Conservation (phyloP, 2,113 vertebrate genomes). For the Bombycilla garrulus region DNA sequence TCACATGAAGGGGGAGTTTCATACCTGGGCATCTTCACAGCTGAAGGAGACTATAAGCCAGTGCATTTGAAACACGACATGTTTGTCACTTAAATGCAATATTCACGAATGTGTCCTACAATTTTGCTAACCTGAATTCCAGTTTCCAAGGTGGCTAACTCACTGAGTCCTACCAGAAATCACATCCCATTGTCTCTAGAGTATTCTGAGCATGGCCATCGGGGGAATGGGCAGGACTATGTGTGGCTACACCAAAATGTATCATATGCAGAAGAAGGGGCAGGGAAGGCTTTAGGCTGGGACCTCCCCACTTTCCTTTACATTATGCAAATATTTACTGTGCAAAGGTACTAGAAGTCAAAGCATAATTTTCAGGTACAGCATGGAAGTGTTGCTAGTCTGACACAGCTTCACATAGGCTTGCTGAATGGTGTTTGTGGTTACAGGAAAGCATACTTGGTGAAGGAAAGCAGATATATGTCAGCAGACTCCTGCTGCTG, state of each 20-base stretch:
- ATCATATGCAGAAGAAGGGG: not conserved
- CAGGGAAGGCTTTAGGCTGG: not conserved
- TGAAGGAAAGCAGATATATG: not conserved
- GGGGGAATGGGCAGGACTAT: not conserved
- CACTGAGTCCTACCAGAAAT: not conserved
- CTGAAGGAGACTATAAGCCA: not conserved
- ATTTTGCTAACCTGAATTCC: not conserved
- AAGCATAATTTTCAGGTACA: not conserved
- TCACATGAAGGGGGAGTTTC: not conserved
- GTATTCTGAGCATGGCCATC: not conserved
- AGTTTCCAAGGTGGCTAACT: not conserved
- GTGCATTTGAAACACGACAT: not conserved
- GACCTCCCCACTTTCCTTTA: not conserved
- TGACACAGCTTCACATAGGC: not conserved
- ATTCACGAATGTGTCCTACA: not conserved
- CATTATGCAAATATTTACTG: not conserved
- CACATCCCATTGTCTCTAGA: not conserved
- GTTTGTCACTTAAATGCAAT: not conserved
- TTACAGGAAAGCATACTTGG: not conserved
- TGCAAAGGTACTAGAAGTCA: not conserved
- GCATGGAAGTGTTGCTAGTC: not conserved
- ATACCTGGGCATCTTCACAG: not conserved
- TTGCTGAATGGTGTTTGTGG: not conserved
- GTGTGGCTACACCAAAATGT: not conserved
- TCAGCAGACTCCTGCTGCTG: not conserved